Conservation (phyloP, 2,888 invertebrate species). For the Aphidoletes aphidimyza region DNA sequence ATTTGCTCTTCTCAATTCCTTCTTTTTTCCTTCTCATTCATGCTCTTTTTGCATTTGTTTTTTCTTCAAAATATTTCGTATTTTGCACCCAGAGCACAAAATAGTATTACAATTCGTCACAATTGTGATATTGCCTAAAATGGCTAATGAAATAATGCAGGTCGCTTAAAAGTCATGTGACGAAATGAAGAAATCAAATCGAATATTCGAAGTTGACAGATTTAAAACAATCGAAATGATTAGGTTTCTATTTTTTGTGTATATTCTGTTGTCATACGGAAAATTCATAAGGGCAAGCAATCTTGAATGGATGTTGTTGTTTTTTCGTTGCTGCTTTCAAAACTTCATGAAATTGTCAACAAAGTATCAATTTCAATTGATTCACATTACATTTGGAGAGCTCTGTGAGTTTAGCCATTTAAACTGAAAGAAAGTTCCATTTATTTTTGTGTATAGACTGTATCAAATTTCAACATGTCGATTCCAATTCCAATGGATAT, state of each 20-base stretch:
- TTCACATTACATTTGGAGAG: background rate
- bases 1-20: background rate
- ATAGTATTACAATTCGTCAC: no score
- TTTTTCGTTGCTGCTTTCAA: background rate
- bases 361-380: conserved; percentile 16
- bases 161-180: no score
- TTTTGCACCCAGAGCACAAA: no score
- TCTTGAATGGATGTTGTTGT: background rate
- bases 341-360: background rate
- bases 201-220: no score
- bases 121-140: no score
- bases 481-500: background rate
- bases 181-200: no score
- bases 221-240: no score
- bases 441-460: background rate
- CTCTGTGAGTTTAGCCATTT: background rate
- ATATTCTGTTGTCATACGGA: background rate
- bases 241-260: no score
- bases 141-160: no score
- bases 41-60: no score
- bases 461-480: no score
- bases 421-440: background rate
- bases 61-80: no score
- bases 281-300: background rate
- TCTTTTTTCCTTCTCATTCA: background rate